Conservation (phyloP, 2,888 invertebrate genomes). For the Ochropleura plecta region DNA sequence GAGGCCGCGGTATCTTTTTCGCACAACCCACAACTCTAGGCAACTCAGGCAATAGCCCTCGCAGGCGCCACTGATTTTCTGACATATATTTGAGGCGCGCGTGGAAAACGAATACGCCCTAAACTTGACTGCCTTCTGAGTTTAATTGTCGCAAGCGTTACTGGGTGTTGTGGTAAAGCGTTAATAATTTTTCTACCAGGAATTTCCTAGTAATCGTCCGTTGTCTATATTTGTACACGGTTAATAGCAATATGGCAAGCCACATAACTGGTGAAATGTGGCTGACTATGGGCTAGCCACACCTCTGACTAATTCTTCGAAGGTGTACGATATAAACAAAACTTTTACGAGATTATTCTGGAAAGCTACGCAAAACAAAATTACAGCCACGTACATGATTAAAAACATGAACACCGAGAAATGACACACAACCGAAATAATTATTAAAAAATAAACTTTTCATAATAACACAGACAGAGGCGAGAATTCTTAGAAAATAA, state of each 20-base stretch:
- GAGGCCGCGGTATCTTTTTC: no score
- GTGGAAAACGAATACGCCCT: no score
- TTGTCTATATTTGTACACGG: background rate
- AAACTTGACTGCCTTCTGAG: no score
- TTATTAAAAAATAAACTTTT: slow-evolving; percentile 48
- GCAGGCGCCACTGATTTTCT: no score
- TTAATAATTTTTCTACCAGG: background rate
- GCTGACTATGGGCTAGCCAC: background rate
- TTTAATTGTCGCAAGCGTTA: no score
- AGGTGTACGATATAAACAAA: background rate
- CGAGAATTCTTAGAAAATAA: slow-evolving; percentile 68
- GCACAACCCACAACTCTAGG: no score
- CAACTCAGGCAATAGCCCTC: no score
- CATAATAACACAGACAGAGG: slow-evolving; percentile 59
- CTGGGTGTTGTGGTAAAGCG: background rate
- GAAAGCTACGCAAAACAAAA: slow-evolving; percentile 24
- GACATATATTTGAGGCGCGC: no score
- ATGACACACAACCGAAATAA: slow-evolving; percentile 45
- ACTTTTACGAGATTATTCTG: background rate
- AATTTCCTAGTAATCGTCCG: background rate
- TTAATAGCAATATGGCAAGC: background rate
- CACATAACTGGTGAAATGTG: no score
- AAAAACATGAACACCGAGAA: slow-evolving; percentile 24
- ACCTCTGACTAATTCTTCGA: no score
- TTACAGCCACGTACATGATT: slow-evolving; percentile 17